These are phyloP conservation scores for Potorous gilbertii DNA, from an alignment of 2,797 vertebrate genomes.

Conservation along the genomic window DNA sequence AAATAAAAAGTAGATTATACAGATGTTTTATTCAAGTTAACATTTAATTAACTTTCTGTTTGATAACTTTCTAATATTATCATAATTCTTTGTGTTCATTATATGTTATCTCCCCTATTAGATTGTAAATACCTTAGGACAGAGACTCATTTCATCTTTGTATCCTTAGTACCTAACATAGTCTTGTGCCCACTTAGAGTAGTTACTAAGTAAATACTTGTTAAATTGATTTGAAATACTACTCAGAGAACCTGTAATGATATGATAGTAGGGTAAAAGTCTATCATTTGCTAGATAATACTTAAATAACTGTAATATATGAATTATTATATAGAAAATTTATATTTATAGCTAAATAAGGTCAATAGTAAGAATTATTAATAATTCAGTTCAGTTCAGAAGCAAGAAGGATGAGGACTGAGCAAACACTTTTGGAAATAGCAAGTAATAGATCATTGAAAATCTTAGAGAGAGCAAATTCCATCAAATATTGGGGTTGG, in stretches of 20 bases:
- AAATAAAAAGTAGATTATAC: slow-evolving; percentile 3
- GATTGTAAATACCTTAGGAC: not conserved
- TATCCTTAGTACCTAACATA: not conserved
- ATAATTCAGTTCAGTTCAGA: not conserved
- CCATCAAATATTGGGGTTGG: not conserved
- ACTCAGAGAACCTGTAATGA: not conserved
- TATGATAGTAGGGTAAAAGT: not conserved
- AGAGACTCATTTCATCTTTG: not conserved
- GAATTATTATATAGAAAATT: not conserved
- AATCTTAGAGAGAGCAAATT: not conserved
- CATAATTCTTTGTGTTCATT: not conserved
- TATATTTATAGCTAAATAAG: not conserved
- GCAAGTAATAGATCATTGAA: not conserved
- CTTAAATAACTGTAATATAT: not conserved
- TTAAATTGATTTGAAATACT: not conserved
- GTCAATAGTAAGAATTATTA: not conserved
- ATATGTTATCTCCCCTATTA: not conserved
- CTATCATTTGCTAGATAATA: not conserved
- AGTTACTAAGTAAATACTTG: not conserved
- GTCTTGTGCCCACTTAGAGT: not conserved
- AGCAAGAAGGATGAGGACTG: not conserved
- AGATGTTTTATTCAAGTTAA: not conserved
- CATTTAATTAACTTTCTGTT: not conserved
- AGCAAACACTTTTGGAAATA: not conserved
- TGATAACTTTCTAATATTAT: not conserved